Conservation (phyloP, 2,113 vertebrate species). For the Anoura caudifer region DNA sequence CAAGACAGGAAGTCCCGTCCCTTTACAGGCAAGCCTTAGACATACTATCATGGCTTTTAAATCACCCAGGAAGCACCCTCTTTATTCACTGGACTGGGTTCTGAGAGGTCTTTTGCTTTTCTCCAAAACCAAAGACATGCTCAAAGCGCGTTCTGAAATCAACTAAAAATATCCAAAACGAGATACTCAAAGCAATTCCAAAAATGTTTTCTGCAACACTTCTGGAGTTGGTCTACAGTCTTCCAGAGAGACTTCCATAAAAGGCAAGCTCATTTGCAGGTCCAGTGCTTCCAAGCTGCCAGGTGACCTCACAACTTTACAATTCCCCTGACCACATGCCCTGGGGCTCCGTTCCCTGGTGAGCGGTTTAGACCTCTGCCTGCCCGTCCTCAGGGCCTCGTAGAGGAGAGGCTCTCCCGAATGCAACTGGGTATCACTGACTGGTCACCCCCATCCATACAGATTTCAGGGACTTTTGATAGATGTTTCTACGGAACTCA, state of each 20-base stretch:
- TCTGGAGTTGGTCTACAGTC: neutral
- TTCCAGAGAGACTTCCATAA: neutral
- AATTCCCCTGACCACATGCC: neutral
- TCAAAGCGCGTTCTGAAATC: constrained; percentile 1
- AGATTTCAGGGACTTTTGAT: neutral
- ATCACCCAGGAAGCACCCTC: neutral
- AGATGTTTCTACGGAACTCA: neutral
- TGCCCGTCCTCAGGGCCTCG: neutral
- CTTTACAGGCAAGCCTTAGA: neutral
- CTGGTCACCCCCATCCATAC: neutral
- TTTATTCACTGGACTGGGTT: neutral
- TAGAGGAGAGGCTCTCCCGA: neutral
- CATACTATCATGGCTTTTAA: neutral
- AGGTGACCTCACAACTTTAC: neutral
- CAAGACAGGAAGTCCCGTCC: neutral
- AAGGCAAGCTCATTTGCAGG: neutral
- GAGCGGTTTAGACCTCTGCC: neutral
- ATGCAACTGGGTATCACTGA: neutral
- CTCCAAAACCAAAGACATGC: neutral
- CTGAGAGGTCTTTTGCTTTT: neutral
- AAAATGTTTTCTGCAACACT: constrained; percentile 6
- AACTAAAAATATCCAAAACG: constrained; percentile 16
- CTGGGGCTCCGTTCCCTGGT: neutral
- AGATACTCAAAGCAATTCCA: constrained; percentile 6
- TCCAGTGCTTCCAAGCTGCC: neutral